These are phyloP conservation scores for Leptinotarsa juncta DNA, from an alignment of 2,888 invertebrate species.

Conservation along the genomic window DNA sequence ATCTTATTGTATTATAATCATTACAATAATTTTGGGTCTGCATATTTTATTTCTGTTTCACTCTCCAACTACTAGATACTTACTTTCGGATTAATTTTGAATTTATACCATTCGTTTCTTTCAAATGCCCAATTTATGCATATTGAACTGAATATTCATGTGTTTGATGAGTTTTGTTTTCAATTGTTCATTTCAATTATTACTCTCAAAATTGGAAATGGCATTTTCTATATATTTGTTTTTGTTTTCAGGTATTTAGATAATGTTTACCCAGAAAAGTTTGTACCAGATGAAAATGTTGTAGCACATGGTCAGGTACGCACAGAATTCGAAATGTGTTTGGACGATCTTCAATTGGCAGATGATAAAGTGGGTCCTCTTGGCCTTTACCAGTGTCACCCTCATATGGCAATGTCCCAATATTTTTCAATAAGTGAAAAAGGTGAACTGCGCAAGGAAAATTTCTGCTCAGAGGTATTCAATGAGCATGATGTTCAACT, in stretches of 20 bases:
- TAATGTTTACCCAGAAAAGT: slow-evolving; percentile 90
- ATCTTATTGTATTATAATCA: too few species aligned
- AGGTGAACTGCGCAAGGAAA: slow-evolving; percentile 82
- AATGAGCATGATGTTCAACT: slow-evolving; percentile 66
- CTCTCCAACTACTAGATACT: too few species aligned
- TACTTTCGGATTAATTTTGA: too few species aligned
- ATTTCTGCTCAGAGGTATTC: slow-evolving; percentile 77
- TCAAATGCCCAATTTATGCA: too few species aligned
- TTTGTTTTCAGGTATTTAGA: slow-evolving; percentile 70
- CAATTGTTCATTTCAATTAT: too few species aligned
- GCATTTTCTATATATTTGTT: neutral
- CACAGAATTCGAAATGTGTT: slow-evolving; percentile 74
- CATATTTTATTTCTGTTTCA: too few species aligned
- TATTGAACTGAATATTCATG: too few species aligned
- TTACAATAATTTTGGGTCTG: too few species aligned
- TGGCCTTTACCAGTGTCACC: slow-evolving; percentile 82
- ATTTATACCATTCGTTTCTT: too few species aligned
- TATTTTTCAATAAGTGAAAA: slow-evolving; percentile 78
- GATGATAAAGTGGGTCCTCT: slow-evolving; percentile 76
- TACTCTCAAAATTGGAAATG: too few species aligned
- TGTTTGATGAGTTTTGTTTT: too few species aligned
- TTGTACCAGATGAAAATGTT: slow-evolving; percentile 86
- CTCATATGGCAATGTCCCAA: slow-evolving; percentile 75
- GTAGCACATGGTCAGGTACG: slow-evolving; percentile 77
- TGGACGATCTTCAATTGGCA: slow-evolving; percentile 82